Evolutionary conservation across 2,797 vertebrate species (phyloP).

Genomic region (Pristis pectinata): DNA sequence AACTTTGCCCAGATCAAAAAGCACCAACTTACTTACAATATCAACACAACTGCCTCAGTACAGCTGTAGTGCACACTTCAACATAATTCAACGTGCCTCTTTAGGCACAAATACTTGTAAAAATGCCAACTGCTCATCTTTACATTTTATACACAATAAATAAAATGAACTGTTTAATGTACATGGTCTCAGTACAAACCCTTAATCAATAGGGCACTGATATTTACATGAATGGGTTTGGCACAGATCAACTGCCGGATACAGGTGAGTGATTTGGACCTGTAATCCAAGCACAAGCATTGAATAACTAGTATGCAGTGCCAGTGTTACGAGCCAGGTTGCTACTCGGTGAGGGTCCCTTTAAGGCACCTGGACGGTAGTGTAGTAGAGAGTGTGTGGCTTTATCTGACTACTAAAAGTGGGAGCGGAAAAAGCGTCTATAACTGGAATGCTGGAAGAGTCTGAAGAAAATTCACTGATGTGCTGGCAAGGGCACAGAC

Average conservation of each 20-base stretch:
- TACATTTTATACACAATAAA: slow-evolving; percentile 21
- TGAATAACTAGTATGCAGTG: background rate
- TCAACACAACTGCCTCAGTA: background rate
- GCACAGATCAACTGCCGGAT: background rate
- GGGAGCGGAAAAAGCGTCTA: too few relatives aligned
- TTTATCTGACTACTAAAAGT: too few relatives aligned
- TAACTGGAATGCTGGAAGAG: too few relatives aligned
- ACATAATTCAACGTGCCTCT: background rate
- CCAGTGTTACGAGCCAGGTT: too few relatives aligned
- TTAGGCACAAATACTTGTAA: slow-evolving; percentile 1
- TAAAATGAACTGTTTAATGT: background rate
- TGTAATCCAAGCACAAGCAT: background rate
- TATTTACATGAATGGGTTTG: background rate
- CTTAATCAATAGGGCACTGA: background rate
- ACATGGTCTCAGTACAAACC: background rate
- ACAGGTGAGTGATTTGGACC: background rate
- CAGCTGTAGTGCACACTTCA: background rate
- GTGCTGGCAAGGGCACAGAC: too few relatives aligned
- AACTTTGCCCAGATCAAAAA: slow-evolving; percentile 17
- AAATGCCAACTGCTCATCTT: background rate
- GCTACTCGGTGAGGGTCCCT: too few relatives aligned
- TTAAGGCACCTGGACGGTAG: too few relatives aligned
- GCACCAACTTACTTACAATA: background rate
- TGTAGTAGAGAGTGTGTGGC: too few relatives aligned
- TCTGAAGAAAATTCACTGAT: too few relatives aligned